Base-by-base conservation (phyloP, 2,797 vertebrate genomes). In the Acropternis orthonyx region DNA sequence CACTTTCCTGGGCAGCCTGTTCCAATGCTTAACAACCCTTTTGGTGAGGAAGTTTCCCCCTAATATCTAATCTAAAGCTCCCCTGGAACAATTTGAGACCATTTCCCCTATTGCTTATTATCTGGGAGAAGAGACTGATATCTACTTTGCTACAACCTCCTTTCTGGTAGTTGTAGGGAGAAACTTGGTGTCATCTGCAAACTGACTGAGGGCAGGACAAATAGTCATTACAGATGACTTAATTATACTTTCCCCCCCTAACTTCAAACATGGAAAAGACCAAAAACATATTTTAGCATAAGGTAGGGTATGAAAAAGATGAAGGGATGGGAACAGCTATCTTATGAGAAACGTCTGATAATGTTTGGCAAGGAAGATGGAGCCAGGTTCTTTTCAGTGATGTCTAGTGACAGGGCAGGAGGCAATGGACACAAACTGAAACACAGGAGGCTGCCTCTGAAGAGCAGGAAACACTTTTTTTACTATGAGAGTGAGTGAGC, bases 191-290 rank as follows among this genome's bases (percentile, higher is more conserved):
- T 39, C n/a, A 30, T 63, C 51, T 58, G 24, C 43, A 56, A 63
- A 44, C 24, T 28, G 32, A 44, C n/a, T 36, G 48, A 54, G 12
- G 20, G 5, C 4, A 43, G 41, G 36, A 55, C 7, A n/a, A 80
- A 49, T 10, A 46, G 27, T 36, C 19, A 37, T 59, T 67, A 15
- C 0, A 10, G 21, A 19, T 81, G 1, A 55, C 52, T 80, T 56
- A 22, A n/a, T 69, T 68, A 16, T 39, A 14, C 3, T n/a, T 55
- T 52, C 1, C 0, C 2, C 16, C 10, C 2, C 2, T 4, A 48
- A 37, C 2, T 27, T 87, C 43, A 71, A 54, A 48, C 8, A 26
- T 5, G 1, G 30, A 32, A 76, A 83, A 49, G 5, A 43, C 23
- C 41, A 14, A 55, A 68, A 61, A 52, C 34, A 7, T 10, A 0